Conservation (phyloP, 2,797 vertebrate species). For the Melanotaenia trifasciata region DNA sequence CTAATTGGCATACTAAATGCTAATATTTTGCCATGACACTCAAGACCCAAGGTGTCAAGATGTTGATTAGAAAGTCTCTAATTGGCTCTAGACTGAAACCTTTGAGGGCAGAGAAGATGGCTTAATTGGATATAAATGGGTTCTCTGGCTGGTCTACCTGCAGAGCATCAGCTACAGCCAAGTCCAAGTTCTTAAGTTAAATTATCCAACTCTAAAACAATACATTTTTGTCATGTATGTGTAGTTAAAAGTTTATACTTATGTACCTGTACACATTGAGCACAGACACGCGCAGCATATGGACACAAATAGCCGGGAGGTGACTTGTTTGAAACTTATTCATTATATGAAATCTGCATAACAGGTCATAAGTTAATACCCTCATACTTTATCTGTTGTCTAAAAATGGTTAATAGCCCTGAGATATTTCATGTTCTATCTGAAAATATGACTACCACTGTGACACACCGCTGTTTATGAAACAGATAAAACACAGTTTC, state of each 20-base stretch:
- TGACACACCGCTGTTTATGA: conserved; percentile 28
- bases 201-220: conserved; percentile 18
- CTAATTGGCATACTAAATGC: conserved; percentile 79
- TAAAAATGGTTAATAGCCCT: conserved; percentile 5
- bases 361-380: conserved; percentile 20
- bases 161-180: conserved; percentile 35
- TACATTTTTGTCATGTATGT: conserved; percentile 28
- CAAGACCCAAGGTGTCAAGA: conserved; percentile 72
- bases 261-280: not conserved
- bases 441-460: conserved; percentile 18
- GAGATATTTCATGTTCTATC: conserved; percentile 17
- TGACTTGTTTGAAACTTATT: not conserved
- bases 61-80: conserved; percentile 76
- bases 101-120: conserved; percentile 61
- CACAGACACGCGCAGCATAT: not conserved
- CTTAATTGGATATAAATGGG: conserved; percentile 69
- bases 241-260: not conserved
- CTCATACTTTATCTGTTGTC: conserved; percentile 1
- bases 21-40: conserved; percentile 76
- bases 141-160: conserved; percentile 52
- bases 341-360: conserved; percentile 20
- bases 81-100: conserved; percentile 70
- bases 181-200: conserved; percentile 29
- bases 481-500: conserved; percentile 37
- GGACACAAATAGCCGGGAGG: not conserved